Percentiles rank a stretch among this genome's conserved stretches.
Evolutionary conservation across 2,888 invertebrate species (phyloP).

Genomic region (Microchrysa polita): DNA sequence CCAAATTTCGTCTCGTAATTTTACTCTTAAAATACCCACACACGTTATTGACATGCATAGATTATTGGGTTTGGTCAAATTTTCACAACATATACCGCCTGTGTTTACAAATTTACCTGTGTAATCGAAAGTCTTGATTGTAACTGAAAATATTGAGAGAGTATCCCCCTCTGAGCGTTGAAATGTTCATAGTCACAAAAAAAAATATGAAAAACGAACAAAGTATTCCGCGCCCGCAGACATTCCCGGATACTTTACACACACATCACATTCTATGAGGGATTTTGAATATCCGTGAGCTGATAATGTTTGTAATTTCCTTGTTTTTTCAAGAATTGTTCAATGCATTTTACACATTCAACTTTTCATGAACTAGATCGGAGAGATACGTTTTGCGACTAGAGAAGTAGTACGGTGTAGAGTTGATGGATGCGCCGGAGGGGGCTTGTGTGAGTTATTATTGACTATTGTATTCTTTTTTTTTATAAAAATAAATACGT

Average conservation of each 20-base stretch:
- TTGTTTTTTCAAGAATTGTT: constrained; percentile 18
- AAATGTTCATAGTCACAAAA: background rate
- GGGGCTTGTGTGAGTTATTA: constrained; percentile 20
- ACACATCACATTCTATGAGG: background rate
- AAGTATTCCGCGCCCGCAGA: background rate
- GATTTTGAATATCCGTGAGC: background rate
- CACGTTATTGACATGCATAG: background rate
- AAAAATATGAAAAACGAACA: too few relatives aligned
- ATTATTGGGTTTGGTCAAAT: constrained; percentile 9
- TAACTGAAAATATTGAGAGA: background rate
- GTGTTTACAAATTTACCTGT: constrained; percentile 25
- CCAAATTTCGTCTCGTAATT: constrained; percentile 12
- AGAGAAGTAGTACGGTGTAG: background rate
- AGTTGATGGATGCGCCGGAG: background rate
- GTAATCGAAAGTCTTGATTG: constrained; percentile 9
- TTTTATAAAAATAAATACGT: constrained; percentile 18
- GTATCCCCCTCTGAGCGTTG: background rate
- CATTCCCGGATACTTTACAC: background rate
- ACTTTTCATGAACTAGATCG: constrained; percentile 8
- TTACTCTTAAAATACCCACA: constrained; percentile 8
- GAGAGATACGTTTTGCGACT: background rate
- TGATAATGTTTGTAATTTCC: background rate
- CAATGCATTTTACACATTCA: constrained; percentile 38
- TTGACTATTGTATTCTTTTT: constrained; percentile 31
- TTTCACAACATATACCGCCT: constrained; percentile 5